Conservation (phyloP, 2,797 vertebrate genomes). For the Pitangus sulphuratus region DNA sequence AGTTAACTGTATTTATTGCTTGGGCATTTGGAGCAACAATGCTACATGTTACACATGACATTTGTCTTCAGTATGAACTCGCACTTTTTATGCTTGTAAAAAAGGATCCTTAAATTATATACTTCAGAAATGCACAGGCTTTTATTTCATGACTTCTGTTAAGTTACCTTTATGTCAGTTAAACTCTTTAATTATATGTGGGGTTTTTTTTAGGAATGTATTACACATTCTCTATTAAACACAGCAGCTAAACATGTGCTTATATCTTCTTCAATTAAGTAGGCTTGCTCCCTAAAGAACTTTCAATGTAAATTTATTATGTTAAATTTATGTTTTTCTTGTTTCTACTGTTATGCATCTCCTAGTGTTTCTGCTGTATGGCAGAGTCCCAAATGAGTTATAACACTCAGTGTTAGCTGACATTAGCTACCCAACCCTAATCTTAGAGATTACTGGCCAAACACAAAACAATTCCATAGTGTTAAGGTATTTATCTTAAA, state of each 20-base stretch:
- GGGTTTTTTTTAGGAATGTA: constrained; percentile 23
- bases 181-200: constrained; percentile 12
- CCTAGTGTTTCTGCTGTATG: constrained; percentile 42
- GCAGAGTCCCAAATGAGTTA: constrained; percentile 49
- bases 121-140: constrained; percentile 15
- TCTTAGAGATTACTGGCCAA: constrained; percentile 42
- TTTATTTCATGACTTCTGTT: constrained; percentile 13
- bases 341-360: constrained; percentile 39
- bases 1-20: neutral
- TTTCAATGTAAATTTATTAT: constrained; percentile 64
- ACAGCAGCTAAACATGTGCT: constrained; percentile 32
- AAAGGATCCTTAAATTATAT: neutral
- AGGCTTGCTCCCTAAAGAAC: constrained; percentile 47
- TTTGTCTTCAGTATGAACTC: constrained; percentile 38
- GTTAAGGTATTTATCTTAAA: constrained; percentile 37
- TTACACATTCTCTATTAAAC: constrained; percentile 11
- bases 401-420: constrained; percentile 60
- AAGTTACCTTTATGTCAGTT: neutral
- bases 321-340: constrained; percentile 55
- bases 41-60: neutral
- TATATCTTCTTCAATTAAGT: constrained; percentile 55
- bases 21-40: neutral
- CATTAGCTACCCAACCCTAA: constrained; percentile 30
- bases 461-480: constrained; percentile 49
- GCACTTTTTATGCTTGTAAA: neutral